Conservation (phyloP, 1,140 invertebrate species). For the Oryzaephilus surinamensis region DNA sequence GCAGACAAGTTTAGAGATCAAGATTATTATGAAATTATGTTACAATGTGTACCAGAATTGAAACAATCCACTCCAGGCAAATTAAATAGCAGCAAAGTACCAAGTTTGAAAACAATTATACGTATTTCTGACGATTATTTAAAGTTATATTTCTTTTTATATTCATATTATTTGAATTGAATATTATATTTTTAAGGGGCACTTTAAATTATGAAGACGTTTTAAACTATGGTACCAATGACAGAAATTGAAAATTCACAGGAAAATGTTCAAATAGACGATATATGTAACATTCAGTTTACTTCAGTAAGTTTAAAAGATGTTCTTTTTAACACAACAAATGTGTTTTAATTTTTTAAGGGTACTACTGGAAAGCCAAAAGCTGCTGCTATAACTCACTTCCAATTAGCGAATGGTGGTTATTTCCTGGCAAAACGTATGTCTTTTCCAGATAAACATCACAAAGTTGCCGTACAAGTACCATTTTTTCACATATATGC, state of each 20-base stretch:
- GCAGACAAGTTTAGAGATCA: conserved; percentile 53
- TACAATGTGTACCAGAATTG: conserved; percentile 42
- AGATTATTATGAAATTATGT: conserved; percentile 63
- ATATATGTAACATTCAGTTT: conserved; percentile 71
- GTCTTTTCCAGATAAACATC: conserved; percentile 42
- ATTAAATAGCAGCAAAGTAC: conserved; percentile 29
- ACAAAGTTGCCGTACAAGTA: conserved; percentile 63
- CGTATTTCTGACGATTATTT: background rate
- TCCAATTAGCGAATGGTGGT: conserved; percentile 78
- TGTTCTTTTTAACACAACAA: conserved; percentile 4
- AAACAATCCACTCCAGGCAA: conserved; percentile 31
- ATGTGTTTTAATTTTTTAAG: conserved; percentile 37
- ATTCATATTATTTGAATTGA: conserved; percentile 5
- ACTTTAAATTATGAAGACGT: conserved; percentile 50
- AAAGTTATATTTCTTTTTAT: too few species aligned
- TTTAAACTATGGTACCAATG: conserved; percentile 31
- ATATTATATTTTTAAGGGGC: conserved; percentile 43
- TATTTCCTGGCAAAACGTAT: conserved; percentile 52
- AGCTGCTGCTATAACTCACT: conserved; percentile 72
- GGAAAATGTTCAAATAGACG: conserved; percentile 49
- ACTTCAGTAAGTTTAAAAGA: conserved; percentile 60
- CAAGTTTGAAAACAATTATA: conserved; percentile 23
- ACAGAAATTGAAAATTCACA: conserved; percentile 37
- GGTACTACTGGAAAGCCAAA: conserved; percentile 83
- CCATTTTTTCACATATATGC: conserved; percentile 92